A percentile compares a stretch with the other conserved stretches of the same genome.
phyloP scores from a whole-genome alignment of 37 sponge, comb jelly and placozoan genomes.

The Axinella damicornis region DNA sequence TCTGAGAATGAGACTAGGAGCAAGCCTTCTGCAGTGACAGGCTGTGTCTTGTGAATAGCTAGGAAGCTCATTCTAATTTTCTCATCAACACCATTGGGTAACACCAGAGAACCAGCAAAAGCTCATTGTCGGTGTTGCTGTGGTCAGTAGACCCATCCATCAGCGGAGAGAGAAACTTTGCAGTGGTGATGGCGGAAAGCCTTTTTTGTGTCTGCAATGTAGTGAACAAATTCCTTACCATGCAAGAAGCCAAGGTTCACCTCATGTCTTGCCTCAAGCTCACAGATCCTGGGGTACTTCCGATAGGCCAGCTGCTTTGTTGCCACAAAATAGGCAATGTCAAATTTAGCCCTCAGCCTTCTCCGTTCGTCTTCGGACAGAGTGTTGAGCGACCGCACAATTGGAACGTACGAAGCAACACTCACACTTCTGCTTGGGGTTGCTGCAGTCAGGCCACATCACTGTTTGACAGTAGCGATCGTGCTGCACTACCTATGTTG shows the following conservation, averaged over 20 bases:
- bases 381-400: constrained; percentile 4
- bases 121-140: no score
- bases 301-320: no score
- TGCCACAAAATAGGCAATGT: no score
- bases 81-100: constrained; percentile 37
- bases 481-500: no score
- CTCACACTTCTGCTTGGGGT: constrained; percentile 6
- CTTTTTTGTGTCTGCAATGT: no score
- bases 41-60: constrained; percentile 24
- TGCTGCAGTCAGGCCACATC: no score
- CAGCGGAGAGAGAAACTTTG: constrained; percentile 41
- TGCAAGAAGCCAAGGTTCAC: no score
- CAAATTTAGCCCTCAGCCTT: no score
- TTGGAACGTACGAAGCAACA: constrained; percentile 7
- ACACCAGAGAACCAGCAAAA: constrained; percentile 49
- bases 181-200: constrained; percentile 15
- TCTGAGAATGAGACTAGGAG: no score
- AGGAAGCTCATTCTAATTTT: constrained; percentile 36
- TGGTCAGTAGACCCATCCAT: constrained; percentile 47
- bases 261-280: neutral
- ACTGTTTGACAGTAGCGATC: no score
- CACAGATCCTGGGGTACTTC: no score
- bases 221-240: no score
- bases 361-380: constrained; percentile 5
- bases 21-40: constrained; percentile 35